Conservation (phyloP, 2,113 vertebrate species). For the Sinocyclocheilus anophthalmus region DNA sequence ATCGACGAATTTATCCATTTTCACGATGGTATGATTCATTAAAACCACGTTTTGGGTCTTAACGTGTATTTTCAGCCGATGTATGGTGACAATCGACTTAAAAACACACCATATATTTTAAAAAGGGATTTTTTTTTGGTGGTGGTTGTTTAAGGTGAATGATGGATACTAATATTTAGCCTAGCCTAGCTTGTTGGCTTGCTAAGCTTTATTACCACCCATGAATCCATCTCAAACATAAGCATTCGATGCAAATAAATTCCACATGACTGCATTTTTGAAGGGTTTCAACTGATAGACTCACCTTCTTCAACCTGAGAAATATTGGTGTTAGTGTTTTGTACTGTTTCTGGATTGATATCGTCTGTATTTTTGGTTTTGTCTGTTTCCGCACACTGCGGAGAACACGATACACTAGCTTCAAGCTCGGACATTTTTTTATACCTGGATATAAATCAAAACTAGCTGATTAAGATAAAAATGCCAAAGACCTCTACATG, state of each 20-base stretch:
- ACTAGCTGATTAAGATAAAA: constrained; percentile 4
- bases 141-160: constrained; percentile 25
- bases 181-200: constrained; percentile 15
- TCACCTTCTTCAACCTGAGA: constrained; percentile 80
- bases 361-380: constrained; percentile 61
- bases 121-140: constrained; percentile 16
- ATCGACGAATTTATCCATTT: not conserved
- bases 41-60: not conserved
- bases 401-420: constrained; percentile 63
- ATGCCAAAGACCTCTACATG: constrained; percentile 1
- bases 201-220: constrained; percentile 37
- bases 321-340: constrained; percentile 78
- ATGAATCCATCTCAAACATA: constrained; percentile 41
- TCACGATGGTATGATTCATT: not conserved
- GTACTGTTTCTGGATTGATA: constrained; percentile 71
- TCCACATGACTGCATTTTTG: constrained; percentile 14
- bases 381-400: constrained; percentile 68
- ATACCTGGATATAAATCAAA: constrained; percentile 18
- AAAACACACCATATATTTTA: not conserved
- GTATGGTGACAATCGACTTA: not conserved
- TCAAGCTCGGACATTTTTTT: constrained; percentile 68
- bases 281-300: constrained; percentile 64
- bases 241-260: constrained; percentile 20
- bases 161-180: constrained; percentile 33
- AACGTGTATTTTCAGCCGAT: not conserved